phyloP scores from a whole-genome alignment of 2,888 invertebrate genomes.

The Cactoblastis cactorum region DNA sequence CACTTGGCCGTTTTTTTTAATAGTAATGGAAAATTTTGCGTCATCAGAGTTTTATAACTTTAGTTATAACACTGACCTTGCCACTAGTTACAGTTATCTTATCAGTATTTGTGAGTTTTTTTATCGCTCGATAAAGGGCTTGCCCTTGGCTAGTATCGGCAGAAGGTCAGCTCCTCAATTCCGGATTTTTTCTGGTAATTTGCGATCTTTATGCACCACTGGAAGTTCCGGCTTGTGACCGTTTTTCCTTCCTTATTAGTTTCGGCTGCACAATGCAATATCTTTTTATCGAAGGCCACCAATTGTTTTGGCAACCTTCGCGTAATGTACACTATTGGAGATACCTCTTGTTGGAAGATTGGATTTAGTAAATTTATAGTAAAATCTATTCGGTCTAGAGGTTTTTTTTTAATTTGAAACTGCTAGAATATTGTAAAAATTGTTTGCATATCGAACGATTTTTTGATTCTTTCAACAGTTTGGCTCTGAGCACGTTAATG shows the following conservation, averaged over 20 bases:
- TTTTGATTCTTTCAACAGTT: too few species aligned
- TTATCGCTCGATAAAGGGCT: conserved; percentile 67
- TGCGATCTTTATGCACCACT: conserved; percentile 53
- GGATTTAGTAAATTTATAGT: background rate
- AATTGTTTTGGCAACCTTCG: conserved; percentile 14
- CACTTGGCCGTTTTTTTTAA: background rate
- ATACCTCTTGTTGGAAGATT: conserved; percentile 5
- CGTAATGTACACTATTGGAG: background rate
- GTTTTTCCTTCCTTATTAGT: conserved; percentile 57
- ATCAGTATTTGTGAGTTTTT: conserved; percentile 51
- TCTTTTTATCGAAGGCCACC: conserved; percentile 34
- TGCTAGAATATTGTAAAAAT: too few species aligned
- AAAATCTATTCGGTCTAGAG: too few species aligned
- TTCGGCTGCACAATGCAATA: conserved; percentile 42
- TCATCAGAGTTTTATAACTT: conserved; percentile 1
- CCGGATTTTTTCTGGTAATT: conserved; percentile 51
- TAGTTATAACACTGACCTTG: conserved; percentile 49
- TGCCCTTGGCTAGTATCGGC: conserved; percentile 52
- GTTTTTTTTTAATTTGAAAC: too few species aligned
- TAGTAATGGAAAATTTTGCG: conserved; percentile 6
- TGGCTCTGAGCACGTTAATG: too few species aligned
- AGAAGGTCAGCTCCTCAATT: conserved; percentile 48
- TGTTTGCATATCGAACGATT: too few species aligned
- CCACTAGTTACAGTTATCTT: conserved; percentile 51
- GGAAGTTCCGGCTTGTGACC: conserved; percentile 49